Conservation (phyloP, 35 echinoderm and acorn worm species). For the Eucidaris tribuloides region DNA sequence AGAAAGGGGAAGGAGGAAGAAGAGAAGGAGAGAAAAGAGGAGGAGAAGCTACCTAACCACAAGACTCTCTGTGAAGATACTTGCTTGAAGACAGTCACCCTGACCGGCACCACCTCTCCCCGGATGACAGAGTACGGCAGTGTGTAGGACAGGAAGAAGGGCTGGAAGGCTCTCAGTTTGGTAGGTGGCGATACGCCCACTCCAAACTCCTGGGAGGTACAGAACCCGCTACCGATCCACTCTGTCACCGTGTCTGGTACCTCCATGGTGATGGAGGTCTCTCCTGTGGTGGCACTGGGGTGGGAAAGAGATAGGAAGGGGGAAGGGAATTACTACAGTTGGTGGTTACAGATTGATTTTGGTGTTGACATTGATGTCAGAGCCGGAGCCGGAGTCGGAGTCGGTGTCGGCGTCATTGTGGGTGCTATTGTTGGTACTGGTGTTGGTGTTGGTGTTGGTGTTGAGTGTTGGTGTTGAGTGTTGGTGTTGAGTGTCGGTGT, state of each 20-base stretch:
- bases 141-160: slow-evolving; percentile 90
- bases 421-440: too few species aligned
- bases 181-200: slow-evolving; percentile 69
- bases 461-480: too few species aligned
- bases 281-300: slow-evolving; percentile 17
- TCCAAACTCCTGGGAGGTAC: slow-evolving; percentile 66
- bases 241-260: slow-evolving; percentile 94
- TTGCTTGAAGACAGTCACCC: slow-evolving; percentile 90
- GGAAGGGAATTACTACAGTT: background rate
- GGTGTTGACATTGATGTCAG: background rate
- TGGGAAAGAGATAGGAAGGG: background rate
- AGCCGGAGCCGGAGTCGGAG: background rate
- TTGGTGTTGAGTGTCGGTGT: too few species aligned
- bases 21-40: too few species aligned
- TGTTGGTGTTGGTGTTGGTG: too few species aligned
- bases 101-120: slow-evolving; percentile 77
- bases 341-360: background rate
- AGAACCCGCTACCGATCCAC: slow-evolving; percentile 93
- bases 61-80: slow-evolving; percentile 59
- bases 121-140: slow-evolving; percentile 94
- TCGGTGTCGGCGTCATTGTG: too few species aligned
- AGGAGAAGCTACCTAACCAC: slow-evolving; percentile 46
- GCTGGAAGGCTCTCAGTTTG: slow-evolving; percentile 76
- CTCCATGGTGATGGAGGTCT: slow-evolving; percentile 44
- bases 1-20: too few species aligned